Conservation (phyloP, 2,888 invertebrate genomes). For the Aleiodes testaceus region DNA sequence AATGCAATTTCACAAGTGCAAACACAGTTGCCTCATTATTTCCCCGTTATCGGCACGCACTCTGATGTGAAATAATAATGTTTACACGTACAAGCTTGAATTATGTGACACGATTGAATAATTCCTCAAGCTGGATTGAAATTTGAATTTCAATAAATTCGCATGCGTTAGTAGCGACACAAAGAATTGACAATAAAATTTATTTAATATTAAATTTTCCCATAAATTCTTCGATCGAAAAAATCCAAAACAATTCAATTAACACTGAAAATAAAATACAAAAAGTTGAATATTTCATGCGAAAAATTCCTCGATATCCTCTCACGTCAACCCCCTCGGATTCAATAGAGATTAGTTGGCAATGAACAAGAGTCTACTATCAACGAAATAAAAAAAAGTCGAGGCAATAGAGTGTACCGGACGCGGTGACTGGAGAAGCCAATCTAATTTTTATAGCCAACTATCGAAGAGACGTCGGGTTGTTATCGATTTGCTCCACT, state of each 20-base stretch:
- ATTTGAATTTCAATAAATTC: too few species aligned
- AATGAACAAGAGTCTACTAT: constrained; percentile 42
- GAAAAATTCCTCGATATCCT: constrained; percentile 24
- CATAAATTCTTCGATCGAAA: background rate
- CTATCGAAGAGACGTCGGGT: constrained; percentile 40
- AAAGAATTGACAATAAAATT: too few species aligned
- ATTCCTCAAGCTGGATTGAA: background rate
- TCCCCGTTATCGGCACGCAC: constrained; percentile 37
- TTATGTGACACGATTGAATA: constrained; percentile 17
- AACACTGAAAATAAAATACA: background rate
- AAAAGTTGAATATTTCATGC: constrained; percentile 21
- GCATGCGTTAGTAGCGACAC: too few species aligned
- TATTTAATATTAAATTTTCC: background rate
- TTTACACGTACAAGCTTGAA: constrained; percentile 8
- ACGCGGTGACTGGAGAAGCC: constrained; percentile 44
- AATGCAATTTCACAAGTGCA: constrained; percentile 43
- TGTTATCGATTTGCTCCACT: constrained; percentile 50
- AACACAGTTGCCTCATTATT: constrained; percentile 37
- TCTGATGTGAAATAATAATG: constrained; percentile 30
- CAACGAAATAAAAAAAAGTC: constrained; percentile 17
- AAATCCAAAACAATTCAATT: constrained; percentile 11
- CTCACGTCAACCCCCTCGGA: background rate
- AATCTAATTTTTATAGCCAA: constrained; percentile 53
- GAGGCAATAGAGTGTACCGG: constrained; percentile 44
- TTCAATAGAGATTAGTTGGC: constrained; percentile 40